Evolutionary conservation across 2,888 invertebrate genomes (phyloP), one percentile per base, ranked within the genome.

Genomic region (Chymomyza procnemis): DNA sequence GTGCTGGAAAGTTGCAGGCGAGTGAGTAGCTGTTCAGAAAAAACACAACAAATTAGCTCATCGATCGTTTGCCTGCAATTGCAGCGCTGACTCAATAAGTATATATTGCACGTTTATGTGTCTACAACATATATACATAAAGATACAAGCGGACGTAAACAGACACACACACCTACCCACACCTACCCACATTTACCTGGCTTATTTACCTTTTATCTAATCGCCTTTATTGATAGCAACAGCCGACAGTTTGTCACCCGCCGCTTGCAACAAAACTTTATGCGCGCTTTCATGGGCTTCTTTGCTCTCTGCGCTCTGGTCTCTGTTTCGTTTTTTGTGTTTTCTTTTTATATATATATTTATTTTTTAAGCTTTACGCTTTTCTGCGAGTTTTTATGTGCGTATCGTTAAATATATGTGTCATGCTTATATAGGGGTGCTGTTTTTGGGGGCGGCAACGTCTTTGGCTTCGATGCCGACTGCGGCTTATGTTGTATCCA

Each of bases 141-240:
- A 2, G 3, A 26, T 6, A 26, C 26, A 26, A 12, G 5, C 5
- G 1, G 1, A 34, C 9, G 12, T 12, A 41, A 12, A 9, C 5
- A 4, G 1, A 34, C 9, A 41, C 34, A 41, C 34, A 41, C 34
- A 41, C 9, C 9, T 12, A 41, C 34, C 9, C 34, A 41, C 34
- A 41, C 9, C 34, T 41, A 41, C 46, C 46, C 30, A 21, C 52
- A 34, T 64, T 64, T 58, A 30, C 58, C 64, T 41, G 66, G 63
- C 54, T 19, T 68, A 57, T 69, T 74, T 75, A 61, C 58, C 60
- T 71, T 80, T 78, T 85, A 82, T 82, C 82, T 82, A 80, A 82
- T 82, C 82, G 77, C 69, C 65, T 64, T 72, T 75, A 85, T 82
- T 85, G 82, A 82, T 82, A 82, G 80, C 71, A 70, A 69, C 34